A percentile compares a stretch with the other conserved stretches of the same genome.
Evolutionary conservation across 2,113 vertebrate species (phyloP).

Genomic region (Macquaria ambigua): DNA sequence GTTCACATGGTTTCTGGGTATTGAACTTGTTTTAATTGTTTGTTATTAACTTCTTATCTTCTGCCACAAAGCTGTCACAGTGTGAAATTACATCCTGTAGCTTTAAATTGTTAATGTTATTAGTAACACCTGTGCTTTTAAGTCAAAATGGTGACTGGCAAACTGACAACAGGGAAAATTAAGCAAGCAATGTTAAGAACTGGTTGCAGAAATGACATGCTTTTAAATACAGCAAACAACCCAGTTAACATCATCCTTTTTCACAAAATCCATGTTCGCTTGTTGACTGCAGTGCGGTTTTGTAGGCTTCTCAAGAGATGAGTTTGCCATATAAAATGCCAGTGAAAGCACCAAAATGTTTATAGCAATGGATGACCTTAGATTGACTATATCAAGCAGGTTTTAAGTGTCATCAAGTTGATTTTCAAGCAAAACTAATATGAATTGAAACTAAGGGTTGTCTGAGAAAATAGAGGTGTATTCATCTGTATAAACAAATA

Average conservation of each 20-base stretch:
- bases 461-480: background rate
- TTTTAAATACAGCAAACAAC: too few relatives aligned
- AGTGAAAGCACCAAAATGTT: background rate
- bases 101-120: background rate
- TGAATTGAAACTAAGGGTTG: background rate
- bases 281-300: background rate
- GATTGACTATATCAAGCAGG: background rate
- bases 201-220: background rate
- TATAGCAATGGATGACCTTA: background rate
- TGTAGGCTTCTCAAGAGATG: too few relatives aligned
- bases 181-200: background rate
- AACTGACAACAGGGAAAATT: background rate
- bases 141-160: background rate
- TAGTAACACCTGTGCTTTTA: background rate
- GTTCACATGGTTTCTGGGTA: background rate
- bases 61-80: background rate
- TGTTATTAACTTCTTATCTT: background rate
- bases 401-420: background rate
- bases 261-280: background rate
- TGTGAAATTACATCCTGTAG: conserved; percentile 5
- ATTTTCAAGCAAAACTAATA: background rate
- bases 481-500: background rate
- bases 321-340: background rate
- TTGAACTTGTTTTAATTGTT: background rate
- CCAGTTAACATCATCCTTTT: background rate